Conservation (phyloP, 1,140 invertebrate genomes). For the Panagrolaimus sp. region DNA sequence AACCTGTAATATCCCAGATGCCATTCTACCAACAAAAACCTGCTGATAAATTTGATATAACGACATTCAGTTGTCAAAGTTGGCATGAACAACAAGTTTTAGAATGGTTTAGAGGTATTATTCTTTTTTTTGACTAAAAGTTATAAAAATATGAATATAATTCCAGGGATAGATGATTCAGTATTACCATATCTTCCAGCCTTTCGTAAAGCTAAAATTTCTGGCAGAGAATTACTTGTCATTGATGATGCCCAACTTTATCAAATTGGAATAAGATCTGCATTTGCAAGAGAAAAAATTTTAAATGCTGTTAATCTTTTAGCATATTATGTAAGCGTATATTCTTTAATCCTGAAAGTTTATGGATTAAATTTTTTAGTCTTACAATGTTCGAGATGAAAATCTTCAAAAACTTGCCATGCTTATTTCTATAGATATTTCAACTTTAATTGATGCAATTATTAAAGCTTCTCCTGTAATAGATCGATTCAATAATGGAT, state of each 20-base stretch:
- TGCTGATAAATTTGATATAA: slow-evolving; percentile 14
- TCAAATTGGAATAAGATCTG: slow-evolving; percentile 33
- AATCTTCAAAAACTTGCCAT: slow-evolving; percentile 37
- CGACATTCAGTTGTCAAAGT: slow-evolving; percentile 22
- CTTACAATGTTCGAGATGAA: slow-evolving; percentile 30
- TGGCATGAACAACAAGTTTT: slow-evolving; percentile 22
- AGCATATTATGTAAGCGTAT: slow-evolving; percentile 32
- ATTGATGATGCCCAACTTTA: slow-evolving; percentile 24
- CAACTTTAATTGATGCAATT: slow-evolving; percentile 37
- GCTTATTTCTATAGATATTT: slow-evolving; percentile 22
- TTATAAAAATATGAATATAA: background rate
- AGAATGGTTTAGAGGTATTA: slow-evolving; percentile 30
- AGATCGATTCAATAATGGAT: slow-evolving; percentile 22
- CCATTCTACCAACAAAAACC: slow-evolving; percentile 11
- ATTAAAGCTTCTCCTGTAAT: slow-evolving; percentile 33
- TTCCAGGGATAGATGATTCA: slow-evolving; percentile 35
- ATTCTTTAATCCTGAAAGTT: too few species aligned
- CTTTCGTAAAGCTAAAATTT: slow-evolving; percentile 21
- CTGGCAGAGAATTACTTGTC: slow-evolving; percentile 21
- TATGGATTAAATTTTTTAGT: slow-evolving; percentile 26
- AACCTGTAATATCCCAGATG: slow-evolving; percentile 24
- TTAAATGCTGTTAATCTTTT: slow-evolving; percentile 25
- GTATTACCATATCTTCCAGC: slow-evolving; percentile 17
- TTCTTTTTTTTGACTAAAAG: background rate
- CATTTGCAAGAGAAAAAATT: slow-evolving; percentile 25